Evolutionary conservation across 2,888 invertebrate species (phyloP), one percentile per base, ranked within the genome.

Genomic region (Rutpela maculata): DNA sequence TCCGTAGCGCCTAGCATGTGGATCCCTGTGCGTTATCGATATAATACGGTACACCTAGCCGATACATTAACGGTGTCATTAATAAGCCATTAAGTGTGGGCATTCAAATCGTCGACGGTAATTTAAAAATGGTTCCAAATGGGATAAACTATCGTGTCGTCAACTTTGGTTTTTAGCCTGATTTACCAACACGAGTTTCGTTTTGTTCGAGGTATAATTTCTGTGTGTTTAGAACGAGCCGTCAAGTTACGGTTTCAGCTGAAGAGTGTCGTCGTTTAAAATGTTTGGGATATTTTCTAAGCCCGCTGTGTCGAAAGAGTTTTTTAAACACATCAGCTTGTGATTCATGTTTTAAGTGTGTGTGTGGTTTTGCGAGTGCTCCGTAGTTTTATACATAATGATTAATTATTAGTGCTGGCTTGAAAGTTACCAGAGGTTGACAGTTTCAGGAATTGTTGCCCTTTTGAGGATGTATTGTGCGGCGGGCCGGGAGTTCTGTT

Each of bases 271-370:
- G 19, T 43, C 57, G 70, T 59, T n/a, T 60, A 38, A 69, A 75
- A 68, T 75, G 73, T 69, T 69, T 50, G 70, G 80, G 72, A 78
- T 74, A 78, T 76, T 74, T 74, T 79, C 72, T 65, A 62, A 62
- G 43, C 35, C 63, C 59, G 70, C 19, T 15, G 59, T 59, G 63
- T 65, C 31, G 68, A 56, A 63, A 55, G 60, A 74, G 59, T 66
- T 67, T 60, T 67, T 50, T 60, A 60, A 74, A 50, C 19, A 56
- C n/a, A 35, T 19, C 31, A 31, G 22, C 60, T 56, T 50, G 73
- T 78, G 75, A 76, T 76, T 73, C 59, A 73, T 76, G 69, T 71
- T 57, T 63, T 79, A 62, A 74, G 74, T 70, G 69, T 75, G 75
- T 74, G 60, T 74, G 76, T 74, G 71, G 72, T 68, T 74, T 74